A percentile compares a stretch with the other conserved stretches of the same genome.
These are phyloP conservation scores for Paragorgia papillata DNA, from an alignment of 92 coral and sea anemone species.

Conservation along the genomic window DNA sequence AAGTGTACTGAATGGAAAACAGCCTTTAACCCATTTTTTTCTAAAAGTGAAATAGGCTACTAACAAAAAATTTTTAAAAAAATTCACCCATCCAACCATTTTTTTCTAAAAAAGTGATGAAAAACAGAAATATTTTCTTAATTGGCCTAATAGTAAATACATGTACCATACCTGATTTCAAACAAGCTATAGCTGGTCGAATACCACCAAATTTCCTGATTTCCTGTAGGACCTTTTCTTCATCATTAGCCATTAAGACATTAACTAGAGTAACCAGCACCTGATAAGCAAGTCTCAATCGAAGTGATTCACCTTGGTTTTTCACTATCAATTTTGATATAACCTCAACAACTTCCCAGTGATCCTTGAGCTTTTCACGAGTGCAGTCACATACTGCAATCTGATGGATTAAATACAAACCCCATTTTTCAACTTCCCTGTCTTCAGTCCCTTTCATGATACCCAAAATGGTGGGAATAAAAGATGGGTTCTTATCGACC, in stretches of 20 bases:
- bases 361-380: constrained; percentile 59
- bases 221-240: constrained; percentile 74
- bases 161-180: constrained; percentile 85
- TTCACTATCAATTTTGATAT: constrained; percentile 74
- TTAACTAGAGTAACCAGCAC: constrained; percentile 91
- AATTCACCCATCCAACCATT: too few species aligned
- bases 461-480: constrained; percentile 61
- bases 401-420: constrained; percentile 74
- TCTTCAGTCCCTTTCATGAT: constrained; percentile 69
- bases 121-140: too few species aligned
- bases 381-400: constrained; percentile 75
- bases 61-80: too few species aligned
- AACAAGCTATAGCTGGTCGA: constrained; percentile 75
- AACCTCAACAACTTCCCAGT: constrained; percentile 57
- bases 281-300: constrained; percentile 86
- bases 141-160: too few species aligned
- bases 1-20: too few species aligned
- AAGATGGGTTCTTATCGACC: constrained; percentile 59
- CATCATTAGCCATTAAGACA: constrained; percentile 70
- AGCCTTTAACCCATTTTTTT: too few species aligned
- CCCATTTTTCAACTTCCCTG: constrained; percentile 89
- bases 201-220: constrained; percentile 77
- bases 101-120: too few species aligned
- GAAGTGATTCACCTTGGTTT: constrained; percentile 77
- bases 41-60: too few species aligned